Evolutionary conservation across 2,888 invertebrate species (phyloP).

Genomic region (Portevinia maculata): DNA sequence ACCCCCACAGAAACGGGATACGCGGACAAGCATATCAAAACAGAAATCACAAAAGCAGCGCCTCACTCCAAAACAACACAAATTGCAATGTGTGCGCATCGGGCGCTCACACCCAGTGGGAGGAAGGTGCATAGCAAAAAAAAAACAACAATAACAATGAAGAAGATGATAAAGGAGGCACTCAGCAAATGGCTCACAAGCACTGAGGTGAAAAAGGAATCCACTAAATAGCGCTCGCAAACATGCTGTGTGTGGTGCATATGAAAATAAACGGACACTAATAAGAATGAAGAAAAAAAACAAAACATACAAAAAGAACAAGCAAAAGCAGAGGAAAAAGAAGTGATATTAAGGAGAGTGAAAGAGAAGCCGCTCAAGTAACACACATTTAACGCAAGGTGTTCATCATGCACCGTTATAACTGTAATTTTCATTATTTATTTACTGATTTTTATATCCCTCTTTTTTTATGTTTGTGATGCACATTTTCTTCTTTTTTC

Average conservation of each 20-base stretch:
- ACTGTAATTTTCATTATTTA: slow-evolving; percentile 75
- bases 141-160: not conserved
- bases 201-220: slow-evolving; percentile 64
- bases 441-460: slow-evolving; percentile 58
- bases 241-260: slow-evolving; percentile 47
- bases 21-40: slow-evolving; percentile 69
- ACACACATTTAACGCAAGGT: slow-evolving; percentile 76
- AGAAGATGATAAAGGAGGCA: slow-evolving; percentile 13
- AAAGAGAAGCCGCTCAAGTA: slow-evolving; percentile 75
- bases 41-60: slow-evolving; percentile 70
- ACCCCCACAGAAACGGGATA: slow-evolving; percentile 52
- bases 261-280: slow-evolving; percentile 57
- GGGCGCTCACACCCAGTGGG: not conserved
- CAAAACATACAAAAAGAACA: not conserved
- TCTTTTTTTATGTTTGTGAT: slow-evolving; percentile 26
- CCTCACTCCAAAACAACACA: slow-evolving; percentile 55
- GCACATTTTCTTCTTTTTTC: slow-evolving; percentile 11
- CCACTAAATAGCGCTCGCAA: slow-evolving; percentile 72
- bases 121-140: slow-evolving; percentile 8
- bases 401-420: slow-evolving; percentile 76
- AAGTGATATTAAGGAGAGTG: slow-evolving; percentile 56
- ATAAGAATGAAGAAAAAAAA: slow-evolving; percentile 7
- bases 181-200: slow-evolving; percentile 44
- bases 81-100: slow-evolving; percentile 9
- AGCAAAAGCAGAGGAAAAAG: slow-evolving; percentile 3